A percentile compares a stretch with the other conserved stretches of the same genome.
Evolutionary conservation across 2,113 vertebrate species (phyloP).

Genomic region (Motacilla alba): DNA sequence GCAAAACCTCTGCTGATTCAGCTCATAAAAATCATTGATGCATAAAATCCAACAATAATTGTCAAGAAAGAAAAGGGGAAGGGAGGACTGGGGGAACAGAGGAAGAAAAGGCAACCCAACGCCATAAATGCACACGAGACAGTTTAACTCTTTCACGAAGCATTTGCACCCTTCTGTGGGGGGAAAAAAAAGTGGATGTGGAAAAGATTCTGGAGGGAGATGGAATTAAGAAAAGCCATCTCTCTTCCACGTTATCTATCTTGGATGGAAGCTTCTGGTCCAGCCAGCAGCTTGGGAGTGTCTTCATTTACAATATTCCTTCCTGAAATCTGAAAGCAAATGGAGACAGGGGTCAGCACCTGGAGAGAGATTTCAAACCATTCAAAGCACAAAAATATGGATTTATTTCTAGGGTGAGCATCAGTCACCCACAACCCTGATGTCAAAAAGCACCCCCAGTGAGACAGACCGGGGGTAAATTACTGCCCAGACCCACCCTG

Average conservation of each 20-base stretch:
- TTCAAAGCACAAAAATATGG: neutral
- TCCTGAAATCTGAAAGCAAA: conserved; percentile 85
- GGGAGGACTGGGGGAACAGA: neutral
- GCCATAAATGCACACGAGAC: conserved; percentile 5
- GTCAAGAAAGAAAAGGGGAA: neutral
- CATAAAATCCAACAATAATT: conserved; percentile 47
- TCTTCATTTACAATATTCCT: conserved; percentile 87
- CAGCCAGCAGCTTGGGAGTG: conserved; percentile 83
- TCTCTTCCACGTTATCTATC: neutral
- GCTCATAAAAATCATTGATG: conserved; percentile 50
- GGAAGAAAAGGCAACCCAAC: conserved; percentile 1
- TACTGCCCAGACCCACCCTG: neutral
- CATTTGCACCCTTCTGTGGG: neutral
- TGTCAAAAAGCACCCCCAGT: neutral
- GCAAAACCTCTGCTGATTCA: conserved; percentile 57
- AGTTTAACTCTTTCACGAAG: conserved; percentile 27
- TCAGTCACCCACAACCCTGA: neutral
- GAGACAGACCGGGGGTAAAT: neutral
- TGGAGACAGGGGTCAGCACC: neutral
- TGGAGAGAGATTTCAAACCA: neutral
- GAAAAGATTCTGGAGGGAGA: neutral
- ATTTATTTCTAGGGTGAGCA: neutral
- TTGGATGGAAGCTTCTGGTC: conserved; percentile 79
- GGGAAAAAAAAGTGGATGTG: neutral
- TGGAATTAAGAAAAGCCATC: neutral